Conservation (phyloP, 1,140 invertebrate genomes). For the Chironomus tepperi region DNA sequence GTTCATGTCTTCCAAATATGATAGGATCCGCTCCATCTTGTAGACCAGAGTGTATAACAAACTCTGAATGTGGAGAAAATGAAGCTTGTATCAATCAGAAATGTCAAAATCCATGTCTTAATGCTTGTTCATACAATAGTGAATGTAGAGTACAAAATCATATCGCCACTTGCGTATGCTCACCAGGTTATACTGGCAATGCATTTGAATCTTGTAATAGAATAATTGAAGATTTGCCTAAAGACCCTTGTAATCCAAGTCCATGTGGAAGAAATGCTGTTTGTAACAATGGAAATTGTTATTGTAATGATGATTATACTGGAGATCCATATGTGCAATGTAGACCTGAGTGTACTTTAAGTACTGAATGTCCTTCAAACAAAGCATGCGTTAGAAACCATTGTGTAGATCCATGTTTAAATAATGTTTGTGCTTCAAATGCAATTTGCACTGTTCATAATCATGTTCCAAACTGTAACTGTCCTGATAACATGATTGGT, state of each 20-base stretch:
- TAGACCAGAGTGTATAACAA: conserved; percentile 55
- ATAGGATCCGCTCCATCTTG: conserved; percentile 58
- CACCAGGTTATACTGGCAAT: conserved; percentile 56
- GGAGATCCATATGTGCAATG: conserved; percentile 56
- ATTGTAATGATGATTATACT: conserved; percentile 27
- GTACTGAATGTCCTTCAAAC: conserved; percentile 65
- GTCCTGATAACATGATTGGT: conserved; percentile 34
- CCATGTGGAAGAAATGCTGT: conserved; percentile 55
- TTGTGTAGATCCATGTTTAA: conserved; percentile 67
- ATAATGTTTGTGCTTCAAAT: conserved; percentile 62
- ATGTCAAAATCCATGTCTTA: conserved; percentile 64
- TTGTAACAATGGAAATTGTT: conserved; percentile 34
- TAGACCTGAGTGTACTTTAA: conserved; percentile 74
- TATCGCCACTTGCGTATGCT: conserved; percentile 61
- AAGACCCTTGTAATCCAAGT: conserved; percentile 64
- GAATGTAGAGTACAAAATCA: conserved; percentile 66
- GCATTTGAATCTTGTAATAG: conserved; percentile 58
- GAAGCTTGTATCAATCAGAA: conserved; percentile 53
- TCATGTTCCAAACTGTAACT: conserved; percentile 44
- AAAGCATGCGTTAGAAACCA: conserved; percentile 66
- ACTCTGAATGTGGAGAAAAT: conserved; percentile 52
- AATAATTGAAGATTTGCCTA: too few relatives aligned
- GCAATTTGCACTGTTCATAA: conserved; percentile 70
- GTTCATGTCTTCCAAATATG: conserved; percentile 51
- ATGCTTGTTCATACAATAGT: conserved; percentile 62